Conservation (phyloP, 2,113 vertebrate genomes). For the Hydropotes inermis region DNA sequence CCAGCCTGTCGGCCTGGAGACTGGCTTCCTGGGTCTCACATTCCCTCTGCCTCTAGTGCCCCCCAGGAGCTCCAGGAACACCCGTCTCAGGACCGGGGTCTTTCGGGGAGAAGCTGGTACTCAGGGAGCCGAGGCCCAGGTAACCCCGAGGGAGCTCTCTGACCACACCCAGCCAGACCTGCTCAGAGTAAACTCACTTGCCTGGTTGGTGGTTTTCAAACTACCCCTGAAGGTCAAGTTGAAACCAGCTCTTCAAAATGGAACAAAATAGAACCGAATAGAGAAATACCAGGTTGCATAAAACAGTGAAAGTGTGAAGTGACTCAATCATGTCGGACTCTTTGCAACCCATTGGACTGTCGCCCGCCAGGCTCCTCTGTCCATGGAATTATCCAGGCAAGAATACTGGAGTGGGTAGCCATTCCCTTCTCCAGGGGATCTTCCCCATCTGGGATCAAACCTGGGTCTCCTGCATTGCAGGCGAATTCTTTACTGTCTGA, state of each 20-base stretch:
- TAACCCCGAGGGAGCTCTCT: fast-evolving
- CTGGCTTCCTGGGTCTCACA: background rate
- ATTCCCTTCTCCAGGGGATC: background rate
- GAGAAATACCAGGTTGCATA: background rate
- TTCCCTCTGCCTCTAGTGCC: background rate
- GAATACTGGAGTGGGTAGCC: background rate
- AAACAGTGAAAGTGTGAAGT: background rate
- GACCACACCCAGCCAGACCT: background rate
- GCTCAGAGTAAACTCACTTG: background rate
- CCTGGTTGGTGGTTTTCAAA: background rate
- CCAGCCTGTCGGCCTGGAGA: background rate
- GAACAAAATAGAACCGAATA: background rate
- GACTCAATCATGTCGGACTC: background rate
- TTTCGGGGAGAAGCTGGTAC: background rate
- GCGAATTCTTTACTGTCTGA: background rate
- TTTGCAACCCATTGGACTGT: background rate
- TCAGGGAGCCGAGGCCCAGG: background rate
- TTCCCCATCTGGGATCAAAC: background rate
- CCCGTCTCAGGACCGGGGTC: background rate
- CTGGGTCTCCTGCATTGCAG: background rate
- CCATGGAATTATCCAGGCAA: background rate
- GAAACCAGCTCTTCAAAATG: background rate
- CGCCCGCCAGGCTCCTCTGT: background rate
- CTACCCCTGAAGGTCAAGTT: background rate
- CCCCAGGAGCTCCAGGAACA: background rate